A percentile compares a stretch with the other conserved stretches of the same genome.
Evolutionary conservation across 2,113 vertebrate species (phyloP).

Genomic region (Catharus fuscescens): DNA sequence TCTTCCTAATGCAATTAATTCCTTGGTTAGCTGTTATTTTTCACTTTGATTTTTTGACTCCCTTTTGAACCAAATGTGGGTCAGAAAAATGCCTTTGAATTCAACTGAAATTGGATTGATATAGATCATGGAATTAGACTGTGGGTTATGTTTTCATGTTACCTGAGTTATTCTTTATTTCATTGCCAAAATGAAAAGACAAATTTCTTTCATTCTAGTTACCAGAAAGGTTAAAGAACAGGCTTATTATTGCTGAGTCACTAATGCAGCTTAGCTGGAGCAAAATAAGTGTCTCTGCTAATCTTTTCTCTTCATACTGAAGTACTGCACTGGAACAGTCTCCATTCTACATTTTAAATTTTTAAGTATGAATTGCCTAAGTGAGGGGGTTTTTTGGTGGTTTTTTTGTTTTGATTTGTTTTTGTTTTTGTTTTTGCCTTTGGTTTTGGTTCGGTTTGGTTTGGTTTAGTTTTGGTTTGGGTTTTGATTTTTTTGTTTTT

Average conservation of each 20-base stretch:
- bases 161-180: conserved; percentile 26
- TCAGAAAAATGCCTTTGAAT: conserved; percentile 10
- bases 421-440: neutral
- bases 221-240: neutral
- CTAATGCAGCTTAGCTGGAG: conserved; percentile 3
- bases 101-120: neutral
- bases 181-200: conserved; percentile 8
- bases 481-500: too few species aligned
- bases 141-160: neutral
- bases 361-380: neutral
- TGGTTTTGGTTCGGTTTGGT: too few species aligned
- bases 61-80: neutral
- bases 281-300: conserved; percentile 8
- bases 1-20: neutral
- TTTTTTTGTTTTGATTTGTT: neutral
- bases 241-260: conserved; percentile 22
- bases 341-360: neutral
- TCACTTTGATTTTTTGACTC: neutral
- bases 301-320: neutral
- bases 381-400: neutral
- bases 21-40: neutral
- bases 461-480: neutral
- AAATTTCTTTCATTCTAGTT: neutral
- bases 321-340: neutral
- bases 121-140: neutral